Evolutionary conservation across 2,797 vertebrate species (phyloP).

Genomic region (Lates japonicus): DNA sequence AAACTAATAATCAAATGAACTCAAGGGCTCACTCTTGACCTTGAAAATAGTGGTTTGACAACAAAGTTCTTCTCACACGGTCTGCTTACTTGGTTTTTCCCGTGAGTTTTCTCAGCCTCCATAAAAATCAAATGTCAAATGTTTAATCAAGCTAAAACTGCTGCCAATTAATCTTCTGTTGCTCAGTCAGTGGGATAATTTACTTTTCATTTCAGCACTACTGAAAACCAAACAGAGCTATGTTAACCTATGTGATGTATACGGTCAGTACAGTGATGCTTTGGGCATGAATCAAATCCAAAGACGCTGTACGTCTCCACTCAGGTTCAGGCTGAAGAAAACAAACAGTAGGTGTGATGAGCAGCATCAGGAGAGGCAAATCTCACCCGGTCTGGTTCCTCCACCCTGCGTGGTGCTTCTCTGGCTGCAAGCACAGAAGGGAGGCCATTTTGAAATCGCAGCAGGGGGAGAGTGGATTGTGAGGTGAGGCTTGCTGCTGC

Average conservation of each 20-base stretch:
- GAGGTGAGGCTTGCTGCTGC: slow-evolving; percentile 64
- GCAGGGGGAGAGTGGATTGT: slow-evolving; percentile 52
- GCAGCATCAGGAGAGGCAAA: slow-evolving; percentile 33
- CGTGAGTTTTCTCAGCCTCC: background rate
- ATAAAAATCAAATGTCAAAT: background rate
- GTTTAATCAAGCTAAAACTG: background rate
- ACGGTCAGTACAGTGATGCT: background rate
- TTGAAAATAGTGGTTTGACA: background rate
- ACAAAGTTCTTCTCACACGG: too few relatives aligned
- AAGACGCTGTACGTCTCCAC: slow-evolving; percentile 34
- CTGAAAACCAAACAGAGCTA: background rate
- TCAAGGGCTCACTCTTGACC: background rate
- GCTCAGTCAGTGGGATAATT: background rate
- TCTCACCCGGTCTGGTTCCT: slow-evolving; percentile 47
- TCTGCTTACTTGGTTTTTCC: background rate
- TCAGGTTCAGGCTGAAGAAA: slow-evolving; percentile 36
- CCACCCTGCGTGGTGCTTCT: slow-evolving; percentile 29
- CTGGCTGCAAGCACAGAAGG: slow-evolving; percentile 52
- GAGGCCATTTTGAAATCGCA: slow-evolving; percentile 81
- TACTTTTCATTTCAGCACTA: background rate
- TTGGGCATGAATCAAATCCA: slow-evolving; percentile 27
- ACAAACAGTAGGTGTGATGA: slow-evolving; percentile 47
- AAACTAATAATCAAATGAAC: background rate
- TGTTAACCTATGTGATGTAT: background rate
- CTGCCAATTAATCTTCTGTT: background rate